Base-by-base conservation (phyloP, 2,113 vertebrate species). In the Columba livia region DNA sequence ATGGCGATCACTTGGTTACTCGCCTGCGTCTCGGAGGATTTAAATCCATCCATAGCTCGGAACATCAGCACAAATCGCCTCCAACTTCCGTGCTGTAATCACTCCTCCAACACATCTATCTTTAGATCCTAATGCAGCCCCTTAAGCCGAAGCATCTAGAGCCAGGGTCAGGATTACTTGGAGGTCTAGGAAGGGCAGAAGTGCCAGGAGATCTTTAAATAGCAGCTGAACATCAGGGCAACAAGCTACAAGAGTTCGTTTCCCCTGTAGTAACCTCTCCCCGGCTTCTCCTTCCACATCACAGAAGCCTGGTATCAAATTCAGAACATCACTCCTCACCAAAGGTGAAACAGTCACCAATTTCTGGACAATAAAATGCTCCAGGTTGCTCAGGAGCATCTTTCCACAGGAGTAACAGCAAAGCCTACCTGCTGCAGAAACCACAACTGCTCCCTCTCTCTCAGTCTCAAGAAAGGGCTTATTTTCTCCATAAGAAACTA, bases 111-210 rank as follows among this genome's bases (percentile, higher is more conserved):
- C 47, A 28, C 0, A 0, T 48, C 84, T 94, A 84, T 95, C 83
- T 89, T 93, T 85, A 94, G 91, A 72, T 47, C 36, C 71, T 89
- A 88, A 93, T 14, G 51, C 88, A 85, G 79, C 54, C 74, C 62
- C 54, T 5, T 48, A 79, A 90, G 90, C 79, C 21, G 0, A 56
- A 75, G 58, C 56, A 20, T 84, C 47, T 79, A 3, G 0, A 87
- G 67, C 26, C 34, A 38, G 75, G 60, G 69, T n/a, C 70, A 86
- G 91, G 88, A 95, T 96, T 89, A 94, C 66, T 54, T 83, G 36
- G 60, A 90, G 53, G 38, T 28, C 79, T 54, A 56, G 53, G 77
- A 93, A 74, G 67, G 71, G 38, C 70, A 89, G 17, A 89, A 90
- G 71, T 38, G 47, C 53, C 8, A 2, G 75, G 26, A 79, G 69